These are phyloP conservation scores for Bolinopsis microptera DNA, from an alignment of 37 sponge, comb jelly and placozoan genomes.

Conservation along the genomic window DNA sequence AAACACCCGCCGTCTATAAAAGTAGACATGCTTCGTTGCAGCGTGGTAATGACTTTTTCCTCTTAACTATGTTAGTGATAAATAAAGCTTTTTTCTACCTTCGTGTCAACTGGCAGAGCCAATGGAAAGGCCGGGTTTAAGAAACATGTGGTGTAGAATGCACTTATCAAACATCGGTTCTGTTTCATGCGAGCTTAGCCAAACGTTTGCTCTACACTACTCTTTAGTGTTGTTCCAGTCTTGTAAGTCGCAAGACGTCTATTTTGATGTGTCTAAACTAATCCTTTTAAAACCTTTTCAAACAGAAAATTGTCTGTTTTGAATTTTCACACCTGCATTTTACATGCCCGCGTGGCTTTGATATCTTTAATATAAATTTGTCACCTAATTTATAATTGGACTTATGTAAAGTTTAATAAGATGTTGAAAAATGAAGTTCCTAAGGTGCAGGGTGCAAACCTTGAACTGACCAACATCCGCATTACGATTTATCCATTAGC, in stretches of 20 bases:
- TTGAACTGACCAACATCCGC: too few relatives aligned
- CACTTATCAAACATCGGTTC: neutral
- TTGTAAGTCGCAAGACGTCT: neutral
- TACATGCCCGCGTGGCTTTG: too few relatives aligned
- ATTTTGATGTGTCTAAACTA: too few relatives aligned
- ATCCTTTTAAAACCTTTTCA: too few relatives aligned
- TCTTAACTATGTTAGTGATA: slow-evolving; percentile 12
- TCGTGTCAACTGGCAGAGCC: neutral
- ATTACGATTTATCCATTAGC: too few relatives aligned
- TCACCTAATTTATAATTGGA: too few relatives aligned
- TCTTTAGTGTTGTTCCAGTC: neutral
- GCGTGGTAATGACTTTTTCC: slow-evolving; percentile 23
- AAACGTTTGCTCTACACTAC: neutral
- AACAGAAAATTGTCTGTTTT: too few relatives aligned
- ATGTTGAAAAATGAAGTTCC: too few relatives aligned
- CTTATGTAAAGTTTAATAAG: too few relatives aligned
- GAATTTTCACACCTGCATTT: too few relatives aligned
- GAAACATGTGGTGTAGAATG: neutral
- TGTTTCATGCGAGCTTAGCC: neutral
- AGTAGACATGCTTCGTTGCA: neutral
- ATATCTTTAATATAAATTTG: too few relatives aligned
- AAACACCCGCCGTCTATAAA: neutral
- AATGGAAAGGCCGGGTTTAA: neutral
- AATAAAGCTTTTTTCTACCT: slow-evolving; percentile 12
- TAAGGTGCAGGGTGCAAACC: too few relatives aligned